Evolutionary conservation across 2,888 invertebrate genomes (phyloP), one percentile per base, ranked within the genome.

Genomic region (Helleia helle): DNA sequence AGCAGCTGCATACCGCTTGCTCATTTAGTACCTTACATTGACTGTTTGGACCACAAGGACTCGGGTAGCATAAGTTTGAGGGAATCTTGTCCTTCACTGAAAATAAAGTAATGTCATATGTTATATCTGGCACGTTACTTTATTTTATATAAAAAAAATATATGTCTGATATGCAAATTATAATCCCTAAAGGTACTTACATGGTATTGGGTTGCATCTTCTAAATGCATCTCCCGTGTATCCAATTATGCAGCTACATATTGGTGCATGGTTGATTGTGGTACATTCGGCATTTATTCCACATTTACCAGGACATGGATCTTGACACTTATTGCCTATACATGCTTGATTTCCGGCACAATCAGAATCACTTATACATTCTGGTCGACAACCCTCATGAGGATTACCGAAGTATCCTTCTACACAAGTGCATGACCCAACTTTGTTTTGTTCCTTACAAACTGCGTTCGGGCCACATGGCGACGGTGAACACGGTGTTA

Each of bases 261-360:
- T 86, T 1, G 93, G 91, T 36, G 88, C 72, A 65, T 93, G 93
- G 56, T 90, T 91, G 7, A 91, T 77, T 12, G 91, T 90, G 46
- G 86, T 83, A 62, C 93, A 93, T 47, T 89, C 87, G 3, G 93
- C 90, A 60, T 92, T 91, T 49, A 87, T 79, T 25, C 92, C 93
- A 63, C 93, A 93, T 13, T 89, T 89, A 42, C 92, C 92, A 0
- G 91, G 89, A 55, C 93, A 93, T 13, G 93, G 93, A 64, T 92
- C 89, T 58, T 87, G 86, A 63, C 93, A 93, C 71, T 91, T 92
- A 54, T 89, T 90, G 49, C 88, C 87, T 26, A 90, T 86, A 51
- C 93, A 93, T 2, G 93, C 92, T 61, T 85, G 88, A 59, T 91
- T 89, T 26, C 90, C 88, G 2, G 89, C 75, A 64, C 93, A 93